Percentiles rank a stretch among this genome's conserved stretches.
Conservation (phyloP, 2,888 invertebrate genomes). For the Gastracanthus pulcherrimus region DNA sequence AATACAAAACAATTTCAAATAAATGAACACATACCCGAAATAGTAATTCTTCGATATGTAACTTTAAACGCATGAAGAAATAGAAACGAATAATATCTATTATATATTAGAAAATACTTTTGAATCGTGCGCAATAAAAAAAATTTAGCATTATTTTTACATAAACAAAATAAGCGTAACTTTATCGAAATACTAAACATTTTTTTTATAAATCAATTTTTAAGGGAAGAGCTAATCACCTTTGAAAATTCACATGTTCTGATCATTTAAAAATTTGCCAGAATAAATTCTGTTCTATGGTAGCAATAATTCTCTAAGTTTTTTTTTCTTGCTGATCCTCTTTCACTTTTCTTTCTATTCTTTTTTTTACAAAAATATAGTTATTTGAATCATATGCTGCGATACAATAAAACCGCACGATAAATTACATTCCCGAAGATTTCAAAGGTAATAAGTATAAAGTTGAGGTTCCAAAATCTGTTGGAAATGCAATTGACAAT, state of each 20-base stretch:
- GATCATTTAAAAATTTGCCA: constrained; percentile 29
- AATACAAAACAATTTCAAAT: constrained; percentile 34
- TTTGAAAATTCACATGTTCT: constrained; percentile 29
- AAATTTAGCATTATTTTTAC: constrained; percentile 24
- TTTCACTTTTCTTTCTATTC: constrained; percentile 7
- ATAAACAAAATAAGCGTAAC: constrained; percentile 41
- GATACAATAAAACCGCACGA: constrained; percentile 34
- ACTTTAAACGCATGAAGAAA: constrained; percentile 3
- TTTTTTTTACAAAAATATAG: constrained; percentile 58
- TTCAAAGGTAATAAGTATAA: constrained; percentile 31
- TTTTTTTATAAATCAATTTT: constrained; percentile 38
- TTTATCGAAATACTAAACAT: constrained; percentile 48
- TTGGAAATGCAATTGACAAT: constrained; percentile 31
- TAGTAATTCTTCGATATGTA: neutral
- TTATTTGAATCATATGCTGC: constrained; percentile 47
- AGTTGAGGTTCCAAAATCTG: constrained; percentile 10
- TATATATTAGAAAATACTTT: constrained; percentile 20
- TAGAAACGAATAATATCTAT: neutral
- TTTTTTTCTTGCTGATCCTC: constrained; percentile 45
- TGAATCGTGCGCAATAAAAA: constrained; percentile 33
- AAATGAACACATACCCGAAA: constrained; percentile 26
- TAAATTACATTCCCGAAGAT: constrained; percentile 43
- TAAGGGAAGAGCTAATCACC: constrained; percentile 45
- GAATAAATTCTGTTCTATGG: constrained; percentile 37
- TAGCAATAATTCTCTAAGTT: constrained; percentile 35